These are phyloP conservation scores for Dicaeum eximium DNA, from an alignment of 2,113 vertebrate species.

Conservation along the genomic window DNA sequence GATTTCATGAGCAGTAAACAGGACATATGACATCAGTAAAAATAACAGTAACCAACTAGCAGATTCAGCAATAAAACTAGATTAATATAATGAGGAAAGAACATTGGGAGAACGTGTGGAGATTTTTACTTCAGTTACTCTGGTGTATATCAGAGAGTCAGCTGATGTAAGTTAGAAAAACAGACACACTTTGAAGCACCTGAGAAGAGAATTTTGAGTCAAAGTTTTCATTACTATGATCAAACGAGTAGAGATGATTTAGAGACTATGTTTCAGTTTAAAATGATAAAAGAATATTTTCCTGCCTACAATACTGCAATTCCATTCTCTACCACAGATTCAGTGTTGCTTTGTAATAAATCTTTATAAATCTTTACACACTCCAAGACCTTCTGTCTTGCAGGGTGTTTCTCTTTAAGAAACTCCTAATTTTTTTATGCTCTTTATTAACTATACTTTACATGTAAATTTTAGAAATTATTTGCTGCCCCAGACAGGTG, in stretches of 20 bases:
- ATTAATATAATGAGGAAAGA: neutral
- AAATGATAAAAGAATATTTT: neutral
- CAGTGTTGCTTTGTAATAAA: neutral
- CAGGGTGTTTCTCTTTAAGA: neutral
- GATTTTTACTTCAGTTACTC: neutral
- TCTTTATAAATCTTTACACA: neutral
- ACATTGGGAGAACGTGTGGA: neutral
- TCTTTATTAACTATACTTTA: neutral
- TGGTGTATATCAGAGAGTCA: neutral
- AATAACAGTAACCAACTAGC: neutral
- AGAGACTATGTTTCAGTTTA: neutral
- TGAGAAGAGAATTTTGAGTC: neutral
- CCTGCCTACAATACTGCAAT: neutral
- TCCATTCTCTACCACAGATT: neutral
- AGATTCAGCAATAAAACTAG: constrained; percentile 17
- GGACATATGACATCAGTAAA: neutral
- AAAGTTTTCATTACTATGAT: neutral
- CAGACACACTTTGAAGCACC: neutral
- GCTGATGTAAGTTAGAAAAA: neutral
- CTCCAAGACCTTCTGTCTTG: neutral
- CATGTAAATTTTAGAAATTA: neutral
- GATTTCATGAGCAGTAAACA: constrained; percentile 31
- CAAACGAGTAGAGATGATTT: neutral
- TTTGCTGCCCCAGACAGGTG: neutral
- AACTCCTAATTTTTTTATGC: neutral